These are phyloP conservation scores for Daboia siamensis DNA, from an alignment of 2,113 vertebrate species.

Conservation along the genomic window DNA sequence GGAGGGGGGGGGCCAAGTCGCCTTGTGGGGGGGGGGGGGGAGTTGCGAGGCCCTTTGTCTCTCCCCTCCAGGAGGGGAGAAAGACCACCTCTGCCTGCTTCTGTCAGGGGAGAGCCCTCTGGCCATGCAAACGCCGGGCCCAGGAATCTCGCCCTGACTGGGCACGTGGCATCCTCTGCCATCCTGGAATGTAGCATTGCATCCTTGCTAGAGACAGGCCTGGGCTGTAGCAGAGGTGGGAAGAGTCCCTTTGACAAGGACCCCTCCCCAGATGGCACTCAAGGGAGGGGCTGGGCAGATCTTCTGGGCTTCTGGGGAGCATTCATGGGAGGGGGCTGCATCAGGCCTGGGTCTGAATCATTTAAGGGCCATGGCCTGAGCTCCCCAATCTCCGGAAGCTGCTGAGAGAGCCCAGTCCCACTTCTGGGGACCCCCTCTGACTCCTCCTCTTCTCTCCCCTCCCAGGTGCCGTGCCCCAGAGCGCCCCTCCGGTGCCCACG, in stretches of 20 bases:
- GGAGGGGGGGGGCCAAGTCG: not conserved
- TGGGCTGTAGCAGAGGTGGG: not conserved
- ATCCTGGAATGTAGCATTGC: not conserved
- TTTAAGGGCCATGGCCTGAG: not conserved
- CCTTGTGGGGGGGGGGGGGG: not conserved
- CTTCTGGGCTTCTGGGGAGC: not conserved
- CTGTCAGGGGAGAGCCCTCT: too few relatives aligned
- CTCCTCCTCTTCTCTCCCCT: not conserved
- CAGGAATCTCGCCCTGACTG: too few relatives aligned
- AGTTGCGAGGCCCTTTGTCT: not conserved
- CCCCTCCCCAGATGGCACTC: not conserved
- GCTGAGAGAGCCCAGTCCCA: not conserved
- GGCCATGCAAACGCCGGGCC: too few relatives aligned
- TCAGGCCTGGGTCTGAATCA: not conserved
- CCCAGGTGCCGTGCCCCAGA: constrained; percentile 75
- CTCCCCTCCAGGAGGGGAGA: too few relatives aligned
- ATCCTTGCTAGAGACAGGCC: not conserved
- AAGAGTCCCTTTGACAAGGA: not conserved
- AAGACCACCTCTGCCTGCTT: not conserved
- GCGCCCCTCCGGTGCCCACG: constrained; percentile 73
- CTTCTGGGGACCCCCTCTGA: not conserved
- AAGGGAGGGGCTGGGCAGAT: too few relatives aligned
- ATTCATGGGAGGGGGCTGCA: not conserved
- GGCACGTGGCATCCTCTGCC: not conserved
- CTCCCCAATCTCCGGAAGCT: not conserved